Base-by-base conservation (phyloP, 2,888 invertebrate species). In the Listrodromus nycthemerus region DNA sequence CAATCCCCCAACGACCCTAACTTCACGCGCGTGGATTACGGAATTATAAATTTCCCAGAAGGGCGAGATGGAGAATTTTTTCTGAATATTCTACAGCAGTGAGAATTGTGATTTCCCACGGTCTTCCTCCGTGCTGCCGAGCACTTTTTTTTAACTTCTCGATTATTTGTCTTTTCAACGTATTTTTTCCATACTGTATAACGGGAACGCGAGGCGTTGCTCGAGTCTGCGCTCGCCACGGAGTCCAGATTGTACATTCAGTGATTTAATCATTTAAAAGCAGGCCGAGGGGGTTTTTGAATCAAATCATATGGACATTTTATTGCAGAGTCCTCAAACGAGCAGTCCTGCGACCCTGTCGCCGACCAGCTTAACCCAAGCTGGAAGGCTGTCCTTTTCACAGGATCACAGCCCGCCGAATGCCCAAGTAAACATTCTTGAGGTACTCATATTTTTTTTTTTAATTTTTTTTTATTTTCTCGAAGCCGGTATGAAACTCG, bases 301-400 rank as follows among this genome's bases (percentile, higher is more conserved):
- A 67, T 69, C 66, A 82, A 88, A 91, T 86, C 84, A 86, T 89
- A 88, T 90, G 89, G 88, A 82, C 76, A 83, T 93, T 45, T 90
- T 90, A 91, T 94, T 94, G 88, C 94, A 96, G 96, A 96, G 96
- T 94, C 96, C 96, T 91, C 94, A 95, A 93, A 95, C 95, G 93
- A 95, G 95, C 91, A 96, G 96, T 93, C 96, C 96, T 88, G 95
- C 96, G 90, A 96, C 96, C 90, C 94, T 96, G 93, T 96, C 96
- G 91, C 96, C 95, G 88, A 96, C 95, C 91, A 95, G 95, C 93
- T 94, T 95, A 93, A 95, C 95, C 88, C 93, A 92, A 93, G 93
- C 93, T 93, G 92, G 92, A 89, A 91, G 93, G 93, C 91, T 92
- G 89, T 93, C 93, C 92, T 91, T 93, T 91, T 91, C 93, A 89